These are phyloP conservation scores for Garrulus glandarius DNA, from an alignment of 2,797 vertebrate species.

Conservation along the genomic window DNA sequence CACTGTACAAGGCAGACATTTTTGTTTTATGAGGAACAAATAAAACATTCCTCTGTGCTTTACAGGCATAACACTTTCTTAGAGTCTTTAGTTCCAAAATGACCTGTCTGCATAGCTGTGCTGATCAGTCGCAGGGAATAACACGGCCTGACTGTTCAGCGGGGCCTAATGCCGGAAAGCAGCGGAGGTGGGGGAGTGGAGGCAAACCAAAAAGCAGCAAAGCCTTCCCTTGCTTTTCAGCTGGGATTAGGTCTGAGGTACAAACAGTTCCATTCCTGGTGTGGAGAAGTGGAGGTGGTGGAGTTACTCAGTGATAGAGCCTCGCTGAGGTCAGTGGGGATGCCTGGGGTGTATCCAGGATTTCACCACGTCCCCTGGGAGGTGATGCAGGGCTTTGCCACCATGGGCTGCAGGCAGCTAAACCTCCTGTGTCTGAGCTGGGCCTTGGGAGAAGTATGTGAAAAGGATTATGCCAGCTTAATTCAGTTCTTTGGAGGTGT, in stretches of 20 bases:
- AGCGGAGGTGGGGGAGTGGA: not conserved
- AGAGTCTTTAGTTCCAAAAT: conserved; percentile 32
- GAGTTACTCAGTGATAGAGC: accelerated
- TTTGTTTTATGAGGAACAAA: conserved; percentile 63
- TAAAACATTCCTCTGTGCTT: conserved; percentile 62
- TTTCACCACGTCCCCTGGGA: not conserved
- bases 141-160: conserved; percentile 17
- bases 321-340: not conserved
- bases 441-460: not conserved
- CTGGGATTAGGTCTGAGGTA: not conserved
- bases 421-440: not conserved
- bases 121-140: not conserved
- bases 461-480: not conserved
- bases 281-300: not conserved
- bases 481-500: not conserved
- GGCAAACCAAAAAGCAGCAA: not conserved
- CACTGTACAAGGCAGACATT: conserved; percentile 39
- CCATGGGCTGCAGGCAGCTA: not conserved
- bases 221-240: not conserved
- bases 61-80: conserved; percentile 54
- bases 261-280: not conserved
- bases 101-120: conserved; percentile 24
- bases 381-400: not conserved
- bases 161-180: not conserved
- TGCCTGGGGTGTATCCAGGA: accelerated